Evolutionary conservation across 2,888 invertebrate genomes (phyloP).

Genomic region (Corbicula japonica): DNA sequence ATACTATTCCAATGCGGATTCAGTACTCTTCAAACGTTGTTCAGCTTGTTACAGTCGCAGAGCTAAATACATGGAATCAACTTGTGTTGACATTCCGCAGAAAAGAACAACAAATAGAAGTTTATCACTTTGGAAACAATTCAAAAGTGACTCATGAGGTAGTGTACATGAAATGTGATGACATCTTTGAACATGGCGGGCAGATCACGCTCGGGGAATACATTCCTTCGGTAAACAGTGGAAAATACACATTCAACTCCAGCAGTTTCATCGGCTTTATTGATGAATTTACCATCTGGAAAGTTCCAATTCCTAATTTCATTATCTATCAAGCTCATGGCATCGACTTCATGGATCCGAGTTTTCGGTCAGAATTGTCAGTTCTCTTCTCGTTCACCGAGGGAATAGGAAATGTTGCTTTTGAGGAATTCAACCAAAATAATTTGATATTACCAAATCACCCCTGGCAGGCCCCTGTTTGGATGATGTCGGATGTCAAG

Average conservation of each 20-base stretch:
- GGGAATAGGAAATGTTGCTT: conserved; percentile 68
- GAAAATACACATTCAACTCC: conserved; percentile 47
- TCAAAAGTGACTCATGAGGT: conserved; percentile 66
- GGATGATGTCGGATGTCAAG: conserved; percentile 70
- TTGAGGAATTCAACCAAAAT: conserved; percentile 68
- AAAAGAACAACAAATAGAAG: conserved; percentile 34
- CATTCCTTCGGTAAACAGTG: conserved; percentile 66
- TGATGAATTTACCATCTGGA: conserved; percentile 76
- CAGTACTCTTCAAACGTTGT: conserved; percentile 48
- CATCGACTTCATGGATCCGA: conserved; percentile 70
- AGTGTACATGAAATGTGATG: conserved; percentile 52
- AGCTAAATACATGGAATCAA: conserved; percentile 75
- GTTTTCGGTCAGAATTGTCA: conserved; percentile 67
- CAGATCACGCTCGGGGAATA: conserved; percentile 72
- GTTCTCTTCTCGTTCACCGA: conserved; percentile 71
- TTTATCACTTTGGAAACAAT: conserved; percentile 66
- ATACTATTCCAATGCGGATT: conserved; percentile 66
- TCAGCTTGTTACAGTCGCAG: conserved; percentile 42
- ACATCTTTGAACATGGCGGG: conserved; percentile 68
- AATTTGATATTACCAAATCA: conserved; percentile 69
- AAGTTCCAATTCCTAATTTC: conserved; percentile 66
- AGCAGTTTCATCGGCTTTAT: conserved; percentile 68
- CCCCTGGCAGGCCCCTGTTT: conserved; percentile 78
- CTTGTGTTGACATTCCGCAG: conserved; percentile 69
- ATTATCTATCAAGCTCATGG: conserved; percentile 73